Base-by-base conservation (phyloP, 1,140 invertebrate genomes). In the Orchestia grillus region DNA sequence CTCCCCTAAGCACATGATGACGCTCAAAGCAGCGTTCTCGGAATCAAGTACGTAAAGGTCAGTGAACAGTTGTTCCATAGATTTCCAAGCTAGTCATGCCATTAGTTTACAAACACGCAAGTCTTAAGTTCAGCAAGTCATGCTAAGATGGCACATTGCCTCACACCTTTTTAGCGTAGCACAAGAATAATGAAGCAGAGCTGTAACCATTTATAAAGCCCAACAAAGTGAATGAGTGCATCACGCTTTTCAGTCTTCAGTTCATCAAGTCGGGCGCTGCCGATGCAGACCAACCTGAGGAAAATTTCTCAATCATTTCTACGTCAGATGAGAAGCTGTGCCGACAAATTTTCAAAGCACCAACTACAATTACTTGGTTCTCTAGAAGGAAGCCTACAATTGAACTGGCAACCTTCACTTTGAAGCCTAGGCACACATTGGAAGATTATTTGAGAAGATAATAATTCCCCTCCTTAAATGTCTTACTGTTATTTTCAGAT, bases 151-250 rank as follows among this genome's bases (percentile, higher is more conserved):
- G 15, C 62, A 77, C 62, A 77, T 77, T 77, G 62, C 62, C 62
- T 77, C 62, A 77, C 62, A 77, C 62, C 62, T 77, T 77, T 77
- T 77, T 77, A 77, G 62, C 62, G 62, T 77, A 77, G 62, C 62
- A 15, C 1, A 77, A 77, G 62, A 77, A 77, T 77, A 77, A 77
- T 77, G 28, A 28, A 77, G 62, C 62, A 77, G 62, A 77, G 62
- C 62, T 77, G 62, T 77, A 77, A 77, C 62, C 62, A 77, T 77
- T 77, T 77, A 77, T 77, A 77, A 77, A 77, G 62, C 62, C 62
- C 62, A 77, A 77, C 62, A 77, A 77, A 77, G 62, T 77, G 62
- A 77, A 77, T 36, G 62, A 77, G 62, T 77, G 62, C 62, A 77
- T 77, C 62, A 77, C 62, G 62, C 62, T 77, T 77, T 77, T 77